Base-by-base conservation (phyloP, 2,113 vertebrate species). In the zebrafish (Danio rerio) region DNA sequence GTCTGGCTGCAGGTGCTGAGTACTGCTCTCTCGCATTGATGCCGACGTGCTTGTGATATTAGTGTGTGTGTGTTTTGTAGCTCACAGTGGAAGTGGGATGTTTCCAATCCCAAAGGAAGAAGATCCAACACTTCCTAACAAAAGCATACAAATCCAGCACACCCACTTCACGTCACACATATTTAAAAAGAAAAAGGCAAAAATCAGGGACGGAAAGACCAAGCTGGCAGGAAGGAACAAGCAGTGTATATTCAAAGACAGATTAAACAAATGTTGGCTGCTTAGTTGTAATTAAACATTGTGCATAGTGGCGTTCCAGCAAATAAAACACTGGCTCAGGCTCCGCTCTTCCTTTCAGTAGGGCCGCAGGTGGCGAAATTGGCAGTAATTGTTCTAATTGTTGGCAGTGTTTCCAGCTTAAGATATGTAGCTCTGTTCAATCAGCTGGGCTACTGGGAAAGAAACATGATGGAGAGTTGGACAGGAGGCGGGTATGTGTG, bases 251-350 rank as follows among this genome's bases (percentile, higher is more conserved):
- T 63, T 52, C 75, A 82, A 58, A 68, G 42, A 69, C 81, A 87
- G 80, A 87, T 85, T 88, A 85, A 87, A 86, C 84, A 81, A 81
- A 81, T 49, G 59, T 79, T 43, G 85, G 81, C 82, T 84, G 75
- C 84, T 85, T 83, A 78, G 87, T 85, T 84, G 83, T 89, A 89
- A 89, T 86, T 86, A 86, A 87, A 86, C 86, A 85, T 80, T 83
- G 82, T 83, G 81, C 68, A 81, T 68, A 78, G 86, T 81, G 71
- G 75, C 49, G 77, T 86, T 85, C 86, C 87, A 88, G 86, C 83
- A 82, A 84, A 84, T 86, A 84, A 86, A 86, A 75, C 66, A 50
- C 83, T 86, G 86, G 83, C 86, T 83, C 75, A 0, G 42, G 43
- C 31, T 71, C 62, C 76, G 56, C 76, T 80, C 58, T 71, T 83